These are phyloP conservation scores for Eolophus roseicapilla DNA, from an alignment of 2,113 vertebrate species.

Conservation along the genomic window DNA sequence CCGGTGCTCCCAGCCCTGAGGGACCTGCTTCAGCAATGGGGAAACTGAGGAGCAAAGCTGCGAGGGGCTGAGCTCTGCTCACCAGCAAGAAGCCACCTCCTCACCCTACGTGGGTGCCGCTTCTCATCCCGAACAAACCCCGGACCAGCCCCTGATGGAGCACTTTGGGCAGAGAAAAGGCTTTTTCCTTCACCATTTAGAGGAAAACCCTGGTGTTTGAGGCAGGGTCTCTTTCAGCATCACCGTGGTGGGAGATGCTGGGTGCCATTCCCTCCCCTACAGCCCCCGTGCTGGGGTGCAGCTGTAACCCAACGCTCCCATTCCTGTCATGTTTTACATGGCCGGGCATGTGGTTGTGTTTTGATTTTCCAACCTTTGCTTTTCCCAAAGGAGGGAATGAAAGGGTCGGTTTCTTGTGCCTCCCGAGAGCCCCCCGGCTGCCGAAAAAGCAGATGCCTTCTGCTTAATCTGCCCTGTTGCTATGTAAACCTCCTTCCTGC, in stretches of 20 bases:
- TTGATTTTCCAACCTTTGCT: conserved; percentile 44
- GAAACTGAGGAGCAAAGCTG: not conserved
- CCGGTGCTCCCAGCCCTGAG: not conserved
- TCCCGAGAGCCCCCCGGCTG: conserved; percentile 23
- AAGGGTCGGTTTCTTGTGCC: conserved; percentile 16
- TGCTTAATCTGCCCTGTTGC: conserved; percentile 54
- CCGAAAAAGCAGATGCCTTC: conserved; percentile 63
- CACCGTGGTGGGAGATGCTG: accelerated
- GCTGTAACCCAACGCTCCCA: not conserved
- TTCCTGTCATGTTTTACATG: conserved; percentile 21
- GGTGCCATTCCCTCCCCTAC: not conserved
- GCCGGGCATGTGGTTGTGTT: conserved; percentile 15
- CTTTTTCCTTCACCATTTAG: accelerated
- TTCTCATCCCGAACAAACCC: not conserved
- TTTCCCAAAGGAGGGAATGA: conserved; percentile 13
- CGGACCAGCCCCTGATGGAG: accelerated
- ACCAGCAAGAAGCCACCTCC: not conserved
- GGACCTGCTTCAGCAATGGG: not conserved
- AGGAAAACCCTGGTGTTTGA: not conserved
- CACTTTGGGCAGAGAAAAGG: not conserved
- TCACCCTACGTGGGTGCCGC: not conserved
- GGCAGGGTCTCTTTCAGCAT: not conserved
- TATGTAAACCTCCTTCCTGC: conserved; percentile 52
- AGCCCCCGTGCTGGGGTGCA: accelerated
- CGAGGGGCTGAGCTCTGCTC: not conserved